Evolutionary conservation across 37 sponge, comb jelly and placozoan genomes (phyloP), one percentile per base, ranked within the genome.

Genomic region (Geodia barretti): DNA sequence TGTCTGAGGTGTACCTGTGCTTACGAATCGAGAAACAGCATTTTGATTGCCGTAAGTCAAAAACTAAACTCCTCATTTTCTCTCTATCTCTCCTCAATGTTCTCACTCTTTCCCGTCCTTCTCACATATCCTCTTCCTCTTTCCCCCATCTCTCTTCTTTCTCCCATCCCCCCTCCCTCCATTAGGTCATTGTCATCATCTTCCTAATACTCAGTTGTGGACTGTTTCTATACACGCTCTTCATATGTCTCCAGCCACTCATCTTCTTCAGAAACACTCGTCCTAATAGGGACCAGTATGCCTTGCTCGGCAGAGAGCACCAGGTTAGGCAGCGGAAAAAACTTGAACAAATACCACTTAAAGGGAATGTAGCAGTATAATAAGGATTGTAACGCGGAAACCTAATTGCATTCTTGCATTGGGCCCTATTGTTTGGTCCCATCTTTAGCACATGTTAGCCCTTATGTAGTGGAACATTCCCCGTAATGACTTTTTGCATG

Each of bases 1-100:
- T 74, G 81, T 32, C 81, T 80, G 24, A 29, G 58, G 59, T 80
- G 81, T 71, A 33, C 60, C 24, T 80, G 81, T 62, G 23, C 23
- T 1, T 80, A 68, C 60, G 72, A 74, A 28, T 43, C 59, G 8
- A 14, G 75, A 74, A 74, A 74, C 31, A 42, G 43, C 11, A 4
- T 74, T 5, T 25, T 74, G n/a, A 42, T 74, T 17, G n/a, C 40
- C 14, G 75, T 74, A 47, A 74, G 31, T 65, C 21, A 17, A 14
- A 17, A 47, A 14, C 54, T 14, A 21, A 21, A 59, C 60, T 59
- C 20, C 20, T 14, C 14, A 20, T 59, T 14, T 59, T 20, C 20
- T 21, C 60, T 59, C 19, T 59, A 20, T 59, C 60, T 59, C n/a
- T n/a, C n/a, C n/a, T n/a, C n/a, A n/a, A n/a, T n/a, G n/a, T n/a